Base-by-base conservation (phyloP, 1,140 invertebrate species). In the Hormaphis cornu region DNA sequence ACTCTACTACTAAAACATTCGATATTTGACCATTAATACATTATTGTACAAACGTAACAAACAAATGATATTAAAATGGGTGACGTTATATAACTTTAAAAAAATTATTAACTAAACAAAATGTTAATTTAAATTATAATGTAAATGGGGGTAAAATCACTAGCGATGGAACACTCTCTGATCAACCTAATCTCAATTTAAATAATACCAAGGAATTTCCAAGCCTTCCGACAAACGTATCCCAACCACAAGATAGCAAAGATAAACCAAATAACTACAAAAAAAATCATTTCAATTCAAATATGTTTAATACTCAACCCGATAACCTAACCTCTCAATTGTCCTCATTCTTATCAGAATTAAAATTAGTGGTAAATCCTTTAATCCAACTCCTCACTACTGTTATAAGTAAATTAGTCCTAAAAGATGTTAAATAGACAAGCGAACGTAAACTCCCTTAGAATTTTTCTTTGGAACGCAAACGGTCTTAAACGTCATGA, bases 401-500 rank as follows among this genome's bases (percentile, higher is more conserved):
- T 24, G 12, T 53, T 5, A 16, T 53, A 4, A 53, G 24, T 18
- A 69, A 69, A 33, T 22, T 69, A 20, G 1, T 33, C 18, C 20
- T 33, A 14, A 52, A 56, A 48, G 10, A 72, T n/a, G 28, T 48
- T n/a, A n/a, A 48, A 24, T 24, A 18, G 7, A 48, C 22, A n/a
- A n/a, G 22, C 22, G n/a, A 48, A 18, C 46, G 7, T 18, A 5
- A n/a, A 48, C 22, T 24, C 46, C n/a, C 22, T 48, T 18, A 18
- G 46, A 18, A 70, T 58, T 8, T 44, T 35, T 46, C 22, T 61
- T 5, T 72, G 73, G 69, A 72, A 72, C 54, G 61, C 74, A 12
- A 73, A 73, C 37, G 71, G 74, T 8, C 28, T 73, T 33, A 18
- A 28, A 2, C 71, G 72, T 42, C 72, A 71, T 26, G 66, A 18